phyloP scores from a whole-genome alignment of 2,888 invertebrate species.

The Apodemia zela region DNA sequence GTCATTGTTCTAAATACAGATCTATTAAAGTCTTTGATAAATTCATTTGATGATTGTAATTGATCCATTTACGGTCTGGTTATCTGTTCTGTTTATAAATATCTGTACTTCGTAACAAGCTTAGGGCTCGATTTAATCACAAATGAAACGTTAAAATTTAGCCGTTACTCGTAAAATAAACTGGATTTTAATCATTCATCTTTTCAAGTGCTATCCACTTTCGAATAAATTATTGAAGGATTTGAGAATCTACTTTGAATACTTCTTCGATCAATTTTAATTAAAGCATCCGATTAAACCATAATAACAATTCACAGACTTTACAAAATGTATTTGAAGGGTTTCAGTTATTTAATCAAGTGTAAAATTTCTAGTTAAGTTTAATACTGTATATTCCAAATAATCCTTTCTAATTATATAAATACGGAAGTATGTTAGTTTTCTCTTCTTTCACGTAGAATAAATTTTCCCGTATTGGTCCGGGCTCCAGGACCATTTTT shows the following conservation, averaged over 20 bases:
- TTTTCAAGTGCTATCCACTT: constrained; percentile 43
- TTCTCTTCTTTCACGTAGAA: too few species aligned
- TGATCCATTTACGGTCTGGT: constrained; percentile 15
- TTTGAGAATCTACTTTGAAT: constrained; percentile 22
- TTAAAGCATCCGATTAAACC: constrained; percentile 18
- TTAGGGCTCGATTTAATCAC: constrained; percentile 42
- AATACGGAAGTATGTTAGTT: too few species aligned
- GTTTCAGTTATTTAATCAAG: constrained; percentile 8
- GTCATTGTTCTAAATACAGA: too few species aligned
- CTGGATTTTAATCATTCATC: constrained; percentile 47
- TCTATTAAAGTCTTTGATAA: not conserved
- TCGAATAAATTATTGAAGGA: constrained; percentile 25
- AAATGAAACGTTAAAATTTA: constrained; percentile 45
- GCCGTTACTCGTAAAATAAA: constrained; percentile 37
- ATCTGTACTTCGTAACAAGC: constrained; percentile 34
- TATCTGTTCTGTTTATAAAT: constrained; percentile 42
- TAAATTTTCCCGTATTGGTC: too few species aligned
- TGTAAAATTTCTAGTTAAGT: constrained; percentile 1
- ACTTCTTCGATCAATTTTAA: constrained; percentile 23
- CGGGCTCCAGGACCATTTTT: too few species aligned
- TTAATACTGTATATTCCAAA: not conserved
- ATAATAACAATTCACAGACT: constrained; percentile 12
- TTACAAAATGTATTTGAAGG: constrained; percentile 8
- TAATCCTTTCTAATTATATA: too few species aligned
- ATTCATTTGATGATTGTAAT: constrained; percentile 6